Base-by-base conservation (phyloP, 2,797 vertebrate species). In the Channallabes apus region DNA sequence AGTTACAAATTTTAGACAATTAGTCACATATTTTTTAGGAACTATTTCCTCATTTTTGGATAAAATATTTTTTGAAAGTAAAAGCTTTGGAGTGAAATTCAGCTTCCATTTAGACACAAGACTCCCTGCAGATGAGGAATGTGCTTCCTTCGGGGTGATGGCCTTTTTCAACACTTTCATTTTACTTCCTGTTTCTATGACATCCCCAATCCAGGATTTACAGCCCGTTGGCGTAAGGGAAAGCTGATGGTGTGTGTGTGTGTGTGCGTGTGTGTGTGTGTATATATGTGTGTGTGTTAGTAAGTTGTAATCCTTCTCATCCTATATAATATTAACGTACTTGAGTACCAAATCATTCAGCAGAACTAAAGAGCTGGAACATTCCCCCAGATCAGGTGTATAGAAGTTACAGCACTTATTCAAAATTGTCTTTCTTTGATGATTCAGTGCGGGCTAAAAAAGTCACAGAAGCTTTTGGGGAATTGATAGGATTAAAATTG, bases 121-220 rank as follows among this genome's bases (percentile, higher is more conserved):
- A 93, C 92, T 91, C 93, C 94, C 93, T 92, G 90, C 92, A 86
- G 91, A 87, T 93, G 91, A 93, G 93, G 94, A 95, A 95, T 95
- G 93, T 91, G 84, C 88, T 86, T 91, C 94, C 94, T 96, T 96
- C 95, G 95, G 94, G 91, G 91, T 89, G 92, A 93, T 91, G 90
- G 94, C 95, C 94, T 95, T 96, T 93, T 95, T 94, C 93, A 91
- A 94, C 84, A 93, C 93, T 95, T 94, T 90, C 86, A 87, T 91
- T 93, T 91, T 87, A 92, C 92, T 94, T 96, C 94, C 94, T 93
- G 92, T 95, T 95, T 92, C 95, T 93, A 94, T 95, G 92, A 94
- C 88, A 92, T 96, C 91, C 24, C 87, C 89, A 76, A 86, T 91
- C 83, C 62, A 69, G 88, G 61, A 86, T 68, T 24, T 9, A 71